phyloP scores from a whole-genome alignment of 1,140 invertebrate species.

The Scylla paramamosain region DNA sequence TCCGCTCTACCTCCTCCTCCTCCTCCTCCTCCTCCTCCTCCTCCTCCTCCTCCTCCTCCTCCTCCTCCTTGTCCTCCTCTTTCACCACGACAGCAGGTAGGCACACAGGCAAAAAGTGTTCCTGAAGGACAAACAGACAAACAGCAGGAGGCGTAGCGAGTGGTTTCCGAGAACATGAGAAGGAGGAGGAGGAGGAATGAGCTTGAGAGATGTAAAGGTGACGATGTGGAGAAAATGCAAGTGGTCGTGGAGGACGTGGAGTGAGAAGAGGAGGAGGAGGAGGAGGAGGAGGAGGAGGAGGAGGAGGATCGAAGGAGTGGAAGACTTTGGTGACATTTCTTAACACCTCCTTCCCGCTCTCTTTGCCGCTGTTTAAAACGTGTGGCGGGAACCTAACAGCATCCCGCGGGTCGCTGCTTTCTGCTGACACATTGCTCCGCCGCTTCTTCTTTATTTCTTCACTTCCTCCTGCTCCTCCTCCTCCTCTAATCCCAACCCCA shows the following conservation, averaged over 20 bases:
- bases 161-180: not conserved
- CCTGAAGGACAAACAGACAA: not conserved
- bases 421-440: not conserved
- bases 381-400: not conserved
- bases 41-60: too few relatives aligned
- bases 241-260: not conserved
- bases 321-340: not conserved
- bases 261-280: not conserved
- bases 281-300: not conserved
- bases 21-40: too few relatives aligned
- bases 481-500: not conserved
- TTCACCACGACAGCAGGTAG: not conserved
- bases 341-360: not conserved
- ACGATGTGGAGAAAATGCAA: not conserved
- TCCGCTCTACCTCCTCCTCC: too few relatives aligned
- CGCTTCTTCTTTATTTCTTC: too few relatives aligned
- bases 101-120: not conserved
- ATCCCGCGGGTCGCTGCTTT: not conserved
- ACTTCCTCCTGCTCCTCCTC: not conserved
- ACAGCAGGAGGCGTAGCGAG: not conserved
- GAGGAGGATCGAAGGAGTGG: not conserved
- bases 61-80: not conserved
- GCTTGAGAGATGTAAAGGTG: constrained; percentile 20
- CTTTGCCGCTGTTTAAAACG: not conserved
- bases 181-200: not conserved